Evolutionary conservation across 2,797 vertebrate species (phyloP).

Genomic region (Rhynchotus rufescens): DNA sequence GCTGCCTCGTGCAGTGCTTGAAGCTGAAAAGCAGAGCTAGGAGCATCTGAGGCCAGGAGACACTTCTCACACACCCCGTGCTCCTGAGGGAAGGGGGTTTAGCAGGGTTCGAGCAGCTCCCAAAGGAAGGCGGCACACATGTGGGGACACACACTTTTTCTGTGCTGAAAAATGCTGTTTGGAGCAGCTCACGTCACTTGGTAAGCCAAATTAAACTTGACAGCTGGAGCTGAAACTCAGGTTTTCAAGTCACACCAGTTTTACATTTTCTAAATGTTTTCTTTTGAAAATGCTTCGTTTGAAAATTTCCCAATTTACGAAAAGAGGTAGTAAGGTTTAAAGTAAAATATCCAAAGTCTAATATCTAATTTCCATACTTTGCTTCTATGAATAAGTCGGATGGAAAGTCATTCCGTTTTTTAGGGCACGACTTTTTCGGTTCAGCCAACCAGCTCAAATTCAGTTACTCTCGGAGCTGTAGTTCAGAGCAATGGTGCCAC

Average conservation of each 20-base stretch:
- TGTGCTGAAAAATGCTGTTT: constrained; percentile 13
- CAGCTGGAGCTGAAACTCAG: background rate
- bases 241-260: constrained; percentile 17
- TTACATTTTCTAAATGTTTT: background rate
- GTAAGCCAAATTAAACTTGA: constrained; percentile 34
- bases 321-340: background rate
- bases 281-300: constrained; percentile 31
- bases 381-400: constrained; percentile 21
- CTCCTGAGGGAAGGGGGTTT: background rate
- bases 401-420: background rate
- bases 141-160: background rate
- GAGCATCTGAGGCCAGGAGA: background rate
- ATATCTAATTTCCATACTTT: background rate
- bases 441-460: constrained; percentile 58
- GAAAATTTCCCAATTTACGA: background rate
- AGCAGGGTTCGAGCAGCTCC: background rate
- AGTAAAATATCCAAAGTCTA: background rate
- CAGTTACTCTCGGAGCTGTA: constrained; percentile 43
- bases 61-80: background rate
- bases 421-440: background rate
- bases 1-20: background rate
- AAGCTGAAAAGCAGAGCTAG: background rate
- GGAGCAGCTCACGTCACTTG: background rate
- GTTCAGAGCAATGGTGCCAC: constrained; percentile 18
- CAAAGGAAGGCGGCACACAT: background rate